Percentiles rank a stretch among this genome's conserved stretches.
These are phyloP conservation scores for Abrostola tripartita DNA, from an alignment of 2,888 invertebrate genomes.

Conservation along the genomic window DNA sequence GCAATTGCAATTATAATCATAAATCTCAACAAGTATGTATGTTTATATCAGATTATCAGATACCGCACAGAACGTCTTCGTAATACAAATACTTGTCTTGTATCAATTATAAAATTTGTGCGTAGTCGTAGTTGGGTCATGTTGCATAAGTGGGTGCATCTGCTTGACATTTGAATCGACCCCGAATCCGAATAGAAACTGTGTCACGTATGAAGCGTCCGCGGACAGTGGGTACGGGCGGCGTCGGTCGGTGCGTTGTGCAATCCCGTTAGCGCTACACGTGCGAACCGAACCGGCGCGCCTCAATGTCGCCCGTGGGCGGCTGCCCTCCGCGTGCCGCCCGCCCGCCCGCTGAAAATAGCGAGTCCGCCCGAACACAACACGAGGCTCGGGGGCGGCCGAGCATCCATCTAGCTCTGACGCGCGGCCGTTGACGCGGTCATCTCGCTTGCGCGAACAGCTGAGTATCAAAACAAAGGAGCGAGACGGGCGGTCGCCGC, in stretches of 20 bases:
- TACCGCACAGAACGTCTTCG: neutral
- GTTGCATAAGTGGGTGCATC: conserved; percentile 87
- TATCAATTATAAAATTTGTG: conserved; percentile 65
- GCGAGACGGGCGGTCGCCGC: conserved; percentile 86
- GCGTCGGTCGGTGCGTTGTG: conserved; percentile 78
- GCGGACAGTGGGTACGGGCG: conserved; percentile 70
- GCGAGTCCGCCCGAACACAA: conserved; percentile 72
- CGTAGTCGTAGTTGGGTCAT: conserved; percentile 69
- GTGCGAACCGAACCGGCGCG: conserved; percentile 84
- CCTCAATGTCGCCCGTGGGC: conserved; percentile 86
- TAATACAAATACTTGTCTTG: conserved; percentile 25
- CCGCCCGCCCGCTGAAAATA: conserved; percentile 76
- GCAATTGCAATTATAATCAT: conserved; percentile 35
- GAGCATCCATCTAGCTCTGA: conserved; percentile 67
- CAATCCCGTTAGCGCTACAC: conserved; percentile 86
- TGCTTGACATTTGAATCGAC: conserved; percentile 88
- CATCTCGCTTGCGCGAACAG: conserved; percentile 81
- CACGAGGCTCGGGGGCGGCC: conserved; percentile 66
- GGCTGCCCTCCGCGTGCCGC: conserved; percentile 69
- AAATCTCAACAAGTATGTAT: neutral
- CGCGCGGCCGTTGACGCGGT: conserved; percentile 62
- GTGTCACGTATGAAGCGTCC: conserved; percentile 84
- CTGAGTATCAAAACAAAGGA: conserved; percentile 89
- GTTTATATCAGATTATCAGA: conserved; percentile 14
- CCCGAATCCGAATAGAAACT: conserved; percentile 89